These are phyloP conservation scores for Threskiornis aethiopicus DNA, from an alignment of 2,797 vertebrate genomes.

Conservation along the genomic window DNA sequence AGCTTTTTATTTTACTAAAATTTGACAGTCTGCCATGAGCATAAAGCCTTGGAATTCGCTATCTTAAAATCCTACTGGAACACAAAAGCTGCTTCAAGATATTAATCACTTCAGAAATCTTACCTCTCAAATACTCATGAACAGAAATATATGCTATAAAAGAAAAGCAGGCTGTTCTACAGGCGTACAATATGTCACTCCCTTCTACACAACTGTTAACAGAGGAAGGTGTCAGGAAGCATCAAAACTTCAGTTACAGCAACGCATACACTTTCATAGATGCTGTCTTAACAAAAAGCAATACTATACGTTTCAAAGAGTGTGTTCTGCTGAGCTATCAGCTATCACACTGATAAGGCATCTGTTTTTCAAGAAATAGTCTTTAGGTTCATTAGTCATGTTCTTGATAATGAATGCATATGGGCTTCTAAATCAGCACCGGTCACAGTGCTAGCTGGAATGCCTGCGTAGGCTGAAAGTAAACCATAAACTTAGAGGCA, in stretches of 20 bases:
- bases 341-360: neutral
- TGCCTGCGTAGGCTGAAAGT: neutral
- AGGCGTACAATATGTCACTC: neutral
- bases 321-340: neutral
- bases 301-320: neutral
- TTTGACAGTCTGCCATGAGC: neutral
- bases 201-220: neutral
- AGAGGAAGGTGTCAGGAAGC: neutral
- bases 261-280: neutral
- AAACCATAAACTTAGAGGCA: neutral
- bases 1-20: neutral
- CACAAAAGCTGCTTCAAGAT: neutral
- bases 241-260: neutral
- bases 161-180: neutral
- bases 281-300: neutral
- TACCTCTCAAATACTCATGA: neutral
- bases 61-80: neutral
- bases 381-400: neutral
- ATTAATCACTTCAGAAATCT: neutral
- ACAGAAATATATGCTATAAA: neutral
- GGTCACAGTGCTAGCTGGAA: neutral
- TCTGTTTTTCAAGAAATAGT: neutral
- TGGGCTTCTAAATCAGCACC: neutral
- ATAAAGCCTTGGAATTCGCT: neutral
- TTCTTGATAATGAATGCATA: neutral